Evolutionary conservation across 2,888 invertebrate species (phyloP).

Genomic region (Catocala nupta): DNA sequence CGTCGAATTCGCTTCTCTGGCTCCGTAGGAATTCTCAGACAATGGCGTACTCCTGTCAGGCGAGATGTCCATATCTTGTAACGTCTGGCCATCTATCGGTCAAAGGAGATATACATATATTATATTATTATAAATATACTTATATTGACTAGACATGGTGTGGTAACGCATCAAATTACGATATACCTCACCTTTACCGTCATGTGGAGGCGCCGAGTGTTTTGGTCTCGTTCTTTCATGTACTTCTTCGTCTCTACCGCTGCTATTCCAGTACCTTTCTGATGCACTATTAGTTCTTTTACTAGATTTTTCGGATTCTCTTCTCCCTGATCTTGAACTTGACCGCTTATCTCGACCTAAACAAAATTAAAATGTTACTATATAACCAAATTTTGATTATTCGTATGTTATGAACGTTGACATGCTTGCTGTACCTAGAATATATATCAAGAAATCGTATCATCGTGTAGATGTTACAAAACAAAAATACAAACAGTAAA

Average conservation of each 20-base stretch:
- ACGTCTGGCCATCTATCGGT: constrained; percentile 80
- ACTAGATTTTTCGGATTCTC: constrained; percentile 75
- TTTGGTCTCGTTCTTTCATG: constrained; percentile 77
- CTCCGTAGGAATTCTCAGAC: constrained; percentile 91
- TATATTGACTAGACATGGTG: not conserved
- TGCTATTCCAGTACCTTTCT: constrained; percentile 78
- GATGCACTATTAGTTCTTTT: constrained; percentile 76
- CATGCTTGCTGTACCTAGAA: no score
- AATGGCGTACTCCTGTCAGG: constrained; percentile 96
- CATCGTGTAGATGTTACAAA: no score
- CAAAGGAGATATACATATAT: constrained; percentile 6
- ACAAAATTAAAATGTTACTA: constrained; percentile 3
- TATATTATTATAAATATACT: constrained; percentile 1
- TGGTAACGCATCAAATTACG: constrained; percentile 6
- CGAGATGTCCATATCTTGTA: constrained; percentile 98
- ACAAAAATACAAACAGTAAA: no score
- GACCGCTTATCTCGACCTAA: constrained; percentile 81
- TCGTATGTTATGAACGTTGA: no score
- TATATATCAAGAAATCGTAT: no score
- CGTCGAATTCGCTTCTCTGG: constrained; percentile 75
- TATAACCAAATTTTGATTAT: no score
- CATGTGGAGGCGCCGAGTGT: constrained; percentile 68
- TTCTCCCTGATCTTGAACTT: constrained; percentile 76
- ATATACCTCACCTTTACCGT: constrained; percentile 69
- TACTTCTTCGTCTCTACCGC: constrained; percentile 71